These are phyloP conservation scores for Cryptophagus acutangulus DNA, from an alignment of 2,888 invertebrate genomes.

Conservation along the genomic window DNA sequence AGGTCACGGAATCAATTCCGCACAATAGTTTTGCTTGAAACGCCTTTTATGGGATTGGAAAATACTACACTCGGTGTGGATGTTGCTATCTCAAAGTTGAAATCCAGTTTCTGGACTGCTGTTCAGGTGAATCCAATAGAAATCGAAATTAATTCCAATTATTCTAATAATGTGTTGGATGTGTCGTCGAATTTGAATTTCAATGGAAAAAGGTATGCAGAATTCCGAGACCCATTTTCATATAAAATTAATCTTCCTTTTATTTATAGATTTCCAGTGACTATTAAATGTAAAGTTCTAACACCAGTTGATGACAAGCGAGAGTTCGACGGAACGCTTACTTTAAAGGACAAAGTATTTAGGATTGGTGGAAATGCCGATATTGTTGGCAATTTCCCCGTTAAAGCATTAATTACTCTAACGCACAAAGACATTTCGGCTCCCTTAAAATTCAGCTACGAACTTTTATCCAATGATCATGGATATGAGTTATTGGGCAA, in stretches of 20 bases:
- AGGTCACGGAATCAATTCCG: slow-evolving; percentile 38
- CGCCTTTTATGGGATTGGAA: slow-evolving; percentile 47
- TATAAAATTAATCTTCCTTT: slow-evolving; percentile 7
- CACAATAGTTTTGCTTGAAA: slow-evolving; percentile 41
- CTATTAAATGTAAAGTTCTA: slow-evolving; percentile 28
- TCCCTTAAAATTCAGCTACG: slow-evolving; percentile 39
- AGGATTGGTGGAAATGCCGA: slow-evolving; percentile 46
- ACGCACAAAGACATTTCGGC: slow-evolving; percentile 46
- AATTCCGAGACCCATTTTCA: not conserved
- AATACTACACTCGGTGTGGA: slow-evolving; percentile 43
- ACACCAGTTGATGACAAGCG: slow-evolving; percentile 29
- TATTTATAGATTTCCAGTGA: slow-evolving; percentile 35
- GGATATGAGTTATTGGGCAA: slow-evolving; percentile 37
- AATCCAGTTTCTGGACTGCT: slow-evolving; percentile 39
- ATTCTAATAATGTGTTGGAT: slow-evolving; percentile 35
- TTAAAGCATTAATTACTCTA: slow-evolving; percentile 46
- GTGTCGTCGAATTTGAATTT: slow-evolving; percentile 36
- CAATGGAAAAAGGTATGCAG: slow-evolving; percentile 35
- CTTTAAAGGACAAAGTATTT: slow-evolving; percentile 46
- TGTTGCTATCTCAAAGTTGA: slow-evolving; percentile 36
- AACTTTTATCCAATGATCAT: slow-evolving; percentile 38
- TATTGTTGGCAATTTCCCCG: slow-evolving; percentile 44
- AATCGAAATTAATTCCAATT: slow-evolving; percentile 37
- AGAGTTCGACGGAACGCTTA: slow-evolving; percentile 46
- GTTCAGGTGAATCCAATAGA: slow-evolving; percentile 43